Percentiles rank a stretch among this genome's conserved stretches.
Evolutionary conservation across 2,797 vertebrate genomes (phyloP).

Genomic region (Capromys pilorides): DNA sequence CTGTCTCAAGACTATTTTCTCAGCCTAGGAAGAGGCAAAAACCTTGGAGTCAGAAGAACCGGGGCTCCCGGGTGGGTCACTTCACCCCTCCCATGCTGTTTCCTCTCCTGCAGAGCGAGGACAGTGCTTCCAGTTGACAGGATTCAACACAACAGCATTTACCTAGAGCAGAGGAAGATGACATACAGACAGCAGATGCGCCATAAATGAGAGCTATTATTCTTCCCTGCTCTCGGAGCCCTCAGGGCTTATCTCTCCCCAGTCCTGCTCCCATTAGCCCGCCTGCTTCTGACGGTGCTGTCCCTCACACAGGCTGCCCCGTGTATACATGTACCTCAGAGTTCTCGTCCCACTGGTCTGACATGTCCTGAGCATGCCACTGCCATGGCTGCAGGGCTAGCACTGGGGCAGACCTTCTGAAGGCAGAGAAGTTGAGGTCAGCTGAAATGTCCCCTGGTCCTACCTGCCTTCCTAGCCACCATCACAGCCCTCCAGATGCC

Average conservation of each 20-base stretch:
- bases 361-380: accelerated
- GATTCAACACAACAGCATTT: not conserved
- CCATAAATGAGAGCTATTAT: not conserved
- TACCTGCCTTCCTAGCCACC: not conserved
- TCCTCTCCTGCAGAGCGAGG: not conserved
- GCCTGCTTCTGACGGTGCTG: not conserved
- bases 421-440: not conserved
- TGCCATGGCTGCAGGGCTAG: not conserved
- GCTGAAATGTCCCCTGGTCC: not conserved
- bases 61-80: not conserved
- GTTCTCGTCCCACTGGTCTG: not conserved
- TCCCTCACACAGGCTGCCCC: accelerated
- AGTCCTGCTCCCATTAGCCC: not conserved
- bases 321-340: not conserved
- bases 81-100: not conserved
- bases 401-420: not conserved
- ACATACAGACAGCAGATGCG: not conserved
- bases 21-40: not conserved
- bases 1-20: not conserved
- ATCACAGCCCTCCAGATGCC: not conserved
- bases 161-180: not conserved
- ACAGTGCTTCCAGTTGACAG: not conserved
- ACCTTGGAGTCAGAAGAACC: not conserved
- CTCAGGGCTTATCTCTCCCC: not conserved
- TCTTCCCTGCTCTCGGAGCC: not conserved